Evolutionary conservation across 1,140 invertebrate genomes (phyloP).

Genomic region (Bombus cullumanus): DNA sequence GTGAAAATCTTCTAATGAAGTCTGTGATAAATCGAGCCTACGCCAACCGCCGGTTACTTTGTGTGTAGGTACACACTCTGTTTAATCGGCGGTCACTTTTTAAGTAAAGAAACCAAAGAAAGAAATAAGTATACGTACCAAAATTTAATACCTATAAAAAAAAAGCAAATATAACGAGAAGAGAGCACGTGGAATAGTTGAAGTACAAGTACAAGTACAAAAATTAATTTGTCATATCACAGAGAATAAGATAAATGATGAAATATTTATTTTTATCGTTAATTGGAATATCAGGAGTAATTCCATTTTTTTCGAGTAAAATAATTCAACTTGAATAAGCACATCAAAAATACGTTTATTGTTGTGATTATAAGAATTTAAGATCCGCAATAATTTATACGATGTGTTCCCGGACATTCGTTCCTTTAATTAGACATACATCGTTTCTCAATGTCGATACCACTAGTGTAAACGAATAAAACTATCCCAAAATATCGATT

Average conservation of each 20-base stretch:
- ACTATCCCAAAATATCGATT: slow-evolving; percentile 70
- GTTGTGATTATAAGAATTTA: slow-evolving; percentile 67
- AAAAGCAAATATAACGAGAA: not conserved
- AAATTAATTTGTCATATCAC: slow-evolving; percentile 53
- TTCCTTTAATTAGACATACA: slow-evolving; percentile 65
- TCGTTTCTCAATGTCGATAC: slow-evolving; percentile 66
- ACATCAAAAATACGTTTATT: slow-evolving; percentile 80
- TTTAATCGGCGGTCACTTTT: slow-evolving; percentile 15
- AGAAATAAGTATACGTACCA: slow-evolving; percentile 33
- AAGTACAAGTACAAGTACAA: slow-evolving; percentile 67
- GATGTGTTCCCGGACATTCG: slow-evolving; percentile 66
- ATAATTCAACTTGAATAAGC: slow-evolving; percentile 65
- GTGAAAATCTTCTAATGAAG: slow-evolving; percentile 59
- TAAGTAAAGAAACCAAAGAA: slow-evolving; percentile 32
- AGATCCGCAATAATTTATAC: slow-evolving; percentile 69
- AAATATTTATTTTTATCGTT: not conserved
- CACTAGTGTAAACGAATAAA: slow-evolving; percentile 66
- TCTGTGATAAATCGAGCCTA: slow-evolving; percentile 74
- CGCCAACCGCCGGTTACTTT: slow-evolving; percentile 48
- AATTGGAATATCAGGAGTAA: not conserved
- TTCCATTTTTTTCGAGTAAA: not conserved
- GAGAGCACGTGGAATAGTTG: slow-evolving; percentile 21
- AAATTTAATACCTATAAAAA: slow-evolving; percentile 35
- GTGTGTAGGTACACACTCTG: not conserved
- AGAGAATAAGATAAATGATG: slow-evolving; percentile 8